Base-by-base conservation (phyloP, 2,113 vertebrate genomes). In the Actinemys pallida region DNA sequence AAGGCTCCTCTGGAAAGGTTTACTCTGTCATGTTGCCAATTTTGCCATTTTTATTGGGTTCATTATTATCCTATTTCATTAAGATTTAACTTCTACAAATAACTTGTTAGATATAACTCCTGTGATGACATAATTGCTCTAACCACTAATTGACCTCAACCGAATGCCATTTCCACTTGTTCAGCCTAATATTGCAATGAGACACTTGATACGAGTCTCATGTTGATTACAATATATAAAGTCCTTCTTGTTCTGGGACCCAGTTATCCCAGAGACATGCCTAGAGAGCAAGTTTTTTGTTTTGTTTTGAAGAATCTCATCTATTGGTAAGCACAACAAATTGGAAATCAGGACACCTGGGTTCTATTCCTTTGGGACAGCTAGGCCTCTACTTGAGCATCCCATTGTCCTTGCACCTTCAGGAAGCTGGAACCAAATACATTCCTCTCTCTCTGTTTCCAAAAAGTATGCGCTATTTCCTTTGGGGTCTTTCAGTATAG, bases 1-100 rank as follows among this genome's bases (percentile, higher is more conserved):
- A 52, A 93, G 92, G 50, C 81, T 47, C 16, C 83, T 95, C 87
- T 95, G 89, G 90, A 96, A 94, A 89, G 10, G 8, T 81, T 86
- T 86, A 50, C 57, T 82, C 81, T 62, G 85, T 83, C 31, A 47
- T 42, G 81, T 92, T 29, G 53, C 65, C n/a, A 39, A 22, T 56
- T 50, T 78, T 88, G 94, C 89, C 57, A 91, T 65, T 10, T 0
- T 2, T 1, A 11, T 24, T 29, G 0, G 19, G 19, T 69, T 19
- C 31, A 17, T n/a, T 69, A 69, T 69, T 69, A 69, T 69, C 7
- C 4, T 69, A 69, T n/a, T 69, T n/a, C 3, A 1, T n/a, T 49
- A 78, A 76, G 78, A 22, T 39, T 89, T 82, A 69, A 31, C 56
- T 5, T 81, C 78, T 84, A 72, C 6, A 22, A 27, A 83, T 56